Percentiles rank a stretch among this genome's conserved stretches.
phyloP scores from a whole-genome alignment of 2,888 invertebrate genomes.

The Pinctada fucata region DNA sequence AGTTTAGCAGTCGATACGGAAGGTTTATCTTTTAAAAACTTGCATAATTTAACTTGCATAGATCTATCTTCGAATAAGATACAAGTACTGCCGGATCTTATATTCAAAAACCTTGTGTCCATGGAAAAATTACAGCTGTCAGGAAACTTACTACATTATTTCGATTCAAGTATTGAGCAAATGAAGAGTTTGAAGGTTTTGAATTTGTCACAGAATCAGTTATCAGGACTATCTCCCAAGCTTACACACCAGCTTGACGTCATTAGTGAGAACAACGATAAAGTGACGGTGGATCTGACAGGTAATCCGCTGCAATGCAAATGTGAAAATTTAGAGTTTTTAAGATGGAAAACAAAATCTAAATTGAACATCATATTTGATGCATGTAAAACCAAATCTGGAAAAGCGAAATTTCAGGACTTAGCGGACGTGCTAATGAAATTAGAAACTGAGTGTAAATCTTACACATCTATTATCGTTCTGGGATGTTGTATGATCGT shows the following conservation, averaged over 20 bases:
- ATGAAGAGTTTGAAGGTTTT: no score
- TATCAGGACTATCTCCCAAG: not conserved
- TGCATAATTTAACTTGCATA: not conserved
- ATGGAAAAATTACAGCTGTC: no score
- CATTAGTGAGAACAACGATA: not conserved
- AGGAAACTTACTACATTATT: no score
- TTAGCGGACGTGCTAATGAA: not conserved
- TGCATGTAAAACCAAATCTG: not conserved
- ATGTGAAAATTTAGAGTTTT: not conserved
- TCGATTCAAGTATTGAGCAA: no score
- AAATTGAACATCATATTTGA: not conserved
- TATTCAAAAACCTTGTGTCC: not conserved
- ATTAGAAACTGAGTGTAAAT: not conserved
- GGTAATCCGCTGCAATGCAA: not conserved
- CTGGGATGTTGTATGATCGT: not conserved
- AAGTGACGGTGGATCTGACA: not conserved
- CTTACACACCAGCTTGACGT: not conserved
- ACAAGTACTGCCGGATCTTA: not conserved
- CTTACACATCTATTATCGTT: not conserved
- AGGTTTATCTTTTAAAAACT: not conserved
- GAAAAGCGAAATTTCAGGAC: not conserved
- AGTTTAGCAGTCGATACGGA: not conserved
- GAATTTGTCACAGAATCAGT: not conserved
- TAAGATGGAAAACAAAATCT: not conserved
- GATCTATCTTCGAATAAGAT: not conserved